Evolutionary conservation across 2,888 invertebrate genomes (phyloP), one percentile per base, ranked within the genome.

Genomic region (Stenotaenia linearis): DNA sequence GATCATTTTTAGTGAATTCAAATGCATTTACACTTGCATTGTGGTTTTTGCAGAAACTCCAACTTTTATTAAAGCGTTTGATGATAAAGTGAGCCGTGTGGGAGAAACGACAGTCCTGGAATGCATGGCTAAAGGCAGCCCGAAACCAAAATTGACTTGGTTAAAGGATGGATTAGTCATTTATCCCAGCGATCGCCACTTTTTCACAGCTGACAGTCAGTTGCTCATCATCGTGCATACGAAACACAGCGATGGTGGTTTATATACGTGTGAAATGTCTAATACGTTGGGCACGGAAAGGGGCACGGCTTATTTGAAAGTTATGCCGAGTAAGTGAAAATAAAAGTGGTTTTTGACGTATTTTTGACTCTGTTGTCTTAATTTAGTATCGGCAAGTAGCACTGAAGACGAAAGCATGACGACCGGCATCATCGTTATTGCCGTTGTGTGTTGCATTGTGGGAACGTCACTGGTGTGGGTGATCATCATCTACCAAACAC

Each of bases 381-480:
- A 81, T 83, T 79, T 83, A 87, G 87, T 85, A 81, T 89, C 89
- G 81, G 88, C 89, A 86, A 89, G 90, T 0, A 88, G 89, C 84
- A 86, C 89, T 80, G 91, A 92, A 84, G 91, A 92, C 84, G 85
- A 85, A 35, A 86, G 86, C 1, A 93, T 93, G 83, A 93, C 93
- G 87, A 90, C 93, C 80, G 94, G 95, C 79, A 92, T 96, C 82
- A 92, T 96, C 83, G 91, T 96, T 84, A 94, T 97, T 83, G 94
- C 94, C 3, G 92, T 95, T 0, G 94, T 95, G 56, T 94, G 94
- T 86, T 94, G 96, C 87, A 93, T 96, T 78, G 93, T 97, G 18
- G 92, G 92, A n/a, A 96, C 96, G 7, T 95, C 95, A 0, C 90
- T 94, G 18, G 91, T 95, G 78, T 96, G 96, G 96, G 94, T 96